These are phyloP conservation scores for Sitophilus oryzae DNA, from an alignment of 1,140 invertebrate genomes.

Conservation along the genomic window DNA sequence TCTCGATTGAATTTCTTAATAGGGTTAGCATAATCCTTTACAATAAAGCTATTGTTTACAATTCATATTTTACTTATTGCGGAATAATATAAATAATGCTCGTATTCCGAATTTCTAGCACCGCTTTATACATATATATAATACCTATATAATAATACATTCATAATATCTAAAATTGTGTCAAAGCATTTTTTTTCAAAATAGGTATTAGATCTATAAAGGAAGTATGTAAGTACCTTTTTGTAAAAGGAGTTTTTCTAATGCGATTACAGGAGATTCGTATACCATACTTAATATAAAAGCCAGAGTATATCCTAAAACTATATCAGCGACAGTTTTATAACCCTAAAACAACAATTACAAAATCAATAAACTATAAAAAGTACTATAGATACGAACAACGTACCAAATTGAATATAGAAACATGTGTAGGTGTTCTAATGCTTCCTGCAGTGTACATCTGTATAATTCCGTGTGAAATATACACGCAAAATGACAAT, in stretches of 20 bases:
- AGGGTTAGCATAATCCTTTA: too few species aligned
- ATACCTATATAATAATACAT: too few species aligned
- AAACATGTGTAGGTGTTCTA: conserved; percentile 46
- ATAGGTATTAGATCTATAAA: too few species aligned
- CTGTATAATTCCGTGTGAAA: conserved; percentile 63
- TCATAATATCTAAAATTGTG: too few species aligned
- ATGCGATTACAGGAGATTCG: conserved; percentile 25
- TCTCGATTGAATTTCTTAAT: too few species aligned
- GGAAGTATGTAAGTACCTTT: conserved; percentile 22
- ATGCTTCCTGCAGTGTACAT: conserved; percentile 54
- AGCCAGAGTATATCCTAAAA: conserved; percentile 22
- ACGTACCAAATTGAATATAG: conserved; percentile 24
- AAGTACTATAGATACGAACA: background rate
- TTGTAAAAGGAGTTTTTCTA: conserved; percentile 22
- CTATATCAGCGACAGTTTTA: conserved; percentile 19
- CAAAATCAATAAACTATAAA: background rate
- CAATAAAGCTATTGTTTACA: too few species aligned
- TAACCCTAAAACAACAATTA: conserved; percentile 18
- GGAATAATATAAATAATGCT: too few species aligned
- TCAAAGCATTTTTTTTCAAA: too few species aligned
- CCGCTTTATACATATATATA: too few species aligned
- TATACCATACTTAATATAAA: conserved; percentile 22
- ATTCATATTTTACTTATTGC: too few species aligned
- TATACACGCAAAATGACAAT: conserved; percentile 65
- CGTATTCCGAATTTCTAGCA: too few species aligned